These are phyloP conservation scores for Vandiemenella viatica DNA, from an alignment of 2,888 invertebrate species.

Conservation along the genomic window DNA sequence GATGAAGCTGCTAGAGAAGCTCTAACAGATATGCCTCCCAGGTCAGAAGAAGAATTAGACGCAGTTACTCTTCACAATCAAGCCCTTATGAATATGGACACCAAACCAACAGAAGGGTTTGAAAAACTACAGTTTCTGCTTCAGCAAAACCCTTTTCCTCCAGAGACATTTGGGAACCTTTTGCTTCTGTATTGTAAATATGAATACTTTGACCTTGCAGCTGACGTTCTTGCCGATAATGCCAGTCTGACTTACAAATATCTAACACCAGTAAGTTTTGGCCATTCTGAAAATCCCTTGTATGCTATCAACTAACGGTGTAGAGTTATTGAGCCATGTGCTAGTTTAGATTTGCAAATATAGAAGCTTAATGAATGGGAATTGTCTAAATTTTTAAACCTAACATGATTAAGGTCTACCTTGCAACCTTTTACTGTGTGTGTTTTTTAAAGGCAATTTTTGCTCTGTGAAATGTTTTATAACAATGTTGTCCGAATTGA, in stretches of 20 bases:
- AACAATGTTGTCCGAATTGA: too few species aligned
- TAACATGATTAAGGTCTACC: too few species aligned
- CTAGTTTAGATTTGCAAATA: too few species aligned
- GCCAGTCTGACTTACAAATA: constrained; percentile 92
- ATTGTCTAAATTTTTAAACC: too few species aligned
- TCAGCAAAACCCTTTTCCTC: constrained; percentile 91
- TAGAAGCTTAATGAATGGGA: too few species aligned
- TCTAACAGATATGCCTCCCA: constrained; percentile 75
- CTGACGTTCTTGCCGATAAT: constrained; percentile 94
- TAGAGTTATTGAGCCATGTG: too few species aligned
- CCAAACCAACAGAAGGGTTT: constrained; percentile 81
- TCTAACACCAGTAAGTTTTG: constrained; percentile 66
- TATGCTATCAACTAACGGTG: too few species aligned
- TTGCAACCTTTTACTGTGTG: too few species aligned
- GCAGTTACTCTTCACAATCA: constrained; percentile 96
- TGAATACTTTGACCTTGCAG: constrained; percentile 93
- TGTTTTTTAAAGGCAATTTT: too few species aligned
- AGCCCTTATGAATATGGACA: constrained; percentile 80
- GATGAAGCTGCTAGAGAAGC: constrained; percentile 77
- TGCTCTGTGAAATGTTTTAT: too few species aligned
- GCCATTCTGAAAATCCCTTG: too few species aligned
- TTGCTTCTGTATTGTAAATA: constrained; percentile 90
- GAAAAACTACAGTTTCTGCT: constrained; percentile 87
- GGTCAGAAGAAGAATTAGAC: constrained; percentile 93
- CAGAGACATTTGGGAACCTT: constrained; percentile 93